phyloP scores from a whole-genome alignment of 2,888 invertebrate species.

The Lapara coniferarum region DNA sequence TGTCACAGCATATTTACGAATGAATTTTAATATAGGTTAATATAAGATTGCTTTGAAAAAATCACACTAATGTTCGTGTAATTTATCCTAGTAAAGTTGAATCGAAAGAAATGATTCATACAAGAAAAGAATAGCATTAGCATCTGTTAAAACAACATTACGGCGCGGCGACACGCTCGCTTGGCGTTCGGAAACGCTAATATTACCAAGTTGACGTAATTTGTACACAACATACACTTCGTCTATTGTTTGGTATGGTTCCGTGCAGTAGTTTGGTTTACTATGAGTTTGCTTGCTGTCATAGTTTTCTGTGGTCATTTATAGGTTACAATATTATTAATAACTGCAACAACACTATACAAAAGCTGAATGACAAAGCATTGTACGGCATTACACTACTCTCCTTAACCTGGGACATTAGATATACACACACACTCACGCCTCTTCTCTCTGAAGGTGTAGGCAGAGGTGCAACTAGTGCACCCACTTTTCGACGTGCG shows the following conservation, averaged over 20 bases:
- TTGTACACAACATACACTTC: constrained; percentile 39
- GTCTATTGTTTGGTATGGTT: constrained; percentile 36
- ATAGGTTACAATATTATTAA: too few relatives aligned
- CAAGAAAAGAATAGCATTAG: constrained; percentile 67
- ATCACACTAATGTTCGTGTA: background rate
- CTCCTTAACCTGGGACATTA: too few relatives aligned
- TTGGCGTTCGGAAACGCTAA: constrained; percentile 58
- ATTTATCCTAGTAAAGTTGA: constrained; percentile 4
- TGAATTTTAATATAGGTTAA: too few relatives aligned
- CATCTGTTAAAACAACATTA: constrained; percentile 81
- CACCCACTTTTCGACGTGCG: too few relatives aligned
- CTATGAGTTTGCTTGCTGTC: constrained; percentile 19
- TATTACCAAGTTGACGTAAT: constrained; percentile 65
- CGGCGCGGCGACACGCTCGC: constrained; percentile 61
- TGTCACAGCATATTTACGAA: too few relatives aligned
- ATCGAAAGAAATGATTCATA: constrained; percentile 18
- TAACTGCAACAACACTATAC: too few relatives aligned
- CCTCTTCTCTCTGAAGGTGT: too few relatives aligned
- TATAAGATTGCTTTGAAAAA: background rate
- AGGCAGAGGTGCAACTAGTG: too few relatives aligned
- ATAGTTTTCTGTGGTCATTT: too few relatives aligned
- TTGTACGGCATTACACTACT: too few relatives aligned
- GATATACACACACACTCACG: too few relatives aligned
- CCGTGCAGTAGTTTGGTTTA: constrained; percentile 35
- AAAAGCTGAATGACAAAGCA: too few relatives aligned